These are phyloP conservation scores for Drosophila vallismaia DNA, from an alignment of 2,888 invertebrate genomes.

Conservation along the genomic window DNA sequence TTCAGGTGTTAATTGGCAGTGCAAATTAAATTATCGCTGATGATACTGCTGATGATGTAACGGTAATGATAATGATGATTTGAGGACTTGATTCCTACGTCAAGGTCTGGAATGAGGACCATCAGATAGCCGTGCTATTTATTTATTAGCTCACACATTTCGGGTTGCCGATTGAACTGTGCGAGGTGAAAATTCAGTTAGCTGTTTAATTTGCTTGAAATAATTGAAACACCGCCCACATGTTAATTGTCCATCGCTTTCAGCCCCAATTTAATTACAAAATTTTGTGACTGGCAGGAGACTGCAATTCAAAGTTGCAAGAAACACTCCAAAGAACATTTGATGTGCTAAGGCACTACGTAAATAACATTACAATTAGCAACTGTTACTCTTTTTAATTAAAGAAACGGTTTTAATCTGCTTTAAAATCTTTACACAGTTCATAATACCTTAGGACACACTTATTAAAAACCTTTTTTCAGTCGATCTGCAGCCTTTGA, in stretches of 20 bases:
- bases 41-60: conserved; percentile 27
- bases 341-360: too few relatives aligned
- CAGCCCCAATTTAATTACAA: conserved; percentile 71
- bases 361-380: too few relatives aligned
- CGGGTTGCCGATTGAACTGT: conserved; percentile 54
- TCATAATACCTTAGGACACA: neutral
- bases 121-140: conserved; percentile 52
- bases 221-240: conserved; percentile 71
- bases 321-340: neutral
- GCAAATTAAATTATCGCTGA: conserved; percentile 74
- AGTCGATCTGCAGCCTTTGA: neutral
- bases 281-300: conserved; percentile 48
- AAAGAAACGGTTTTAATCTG: too few relatives aligned
- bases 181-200: conserved; percentile 74
- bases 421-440: neutral
- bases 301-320: neutral
- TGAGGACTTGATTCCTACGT: conserved; percentile 2
- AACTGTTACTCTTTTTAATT: too few relatives aligned
- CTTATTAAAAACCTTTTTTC: neutral
- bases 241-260: conserved; percentile 34
- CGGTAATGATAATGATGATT: conserved; percentile 27
- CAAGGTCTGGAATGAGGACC: conserved; percentile 22
- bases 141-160: conserved; percentile 67
- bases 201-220: conserved; percentile 78
- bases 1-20: conserved; percentile 71